Evolutionary conservation across 2,888 invertebrate species (phyloP).

Genomic region (Eulithis prunata): DNA sequence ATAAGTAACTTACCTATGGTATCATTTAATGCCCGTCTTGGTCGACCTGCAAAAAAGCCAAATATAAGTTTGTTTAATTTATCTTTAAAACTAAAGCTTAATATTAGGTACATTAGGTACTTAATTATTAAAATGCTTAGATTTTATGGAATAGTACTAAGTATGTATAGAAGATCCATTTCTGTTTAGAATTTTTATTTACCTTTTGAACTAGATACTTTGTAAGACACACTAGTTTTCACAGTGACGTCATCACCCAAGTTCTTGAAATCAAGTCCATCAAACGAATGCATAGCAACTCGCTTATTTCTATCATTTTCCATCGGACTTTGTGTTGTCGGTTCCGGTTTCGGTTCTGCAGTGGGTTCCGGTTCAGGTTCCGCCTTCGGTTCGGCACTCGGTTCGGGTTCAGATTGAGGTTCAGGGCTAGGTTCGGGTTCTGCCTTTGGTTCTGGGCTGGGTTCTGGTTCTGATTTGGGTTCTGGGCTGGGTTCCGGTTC

Average conservation of each 20-base stretch:
- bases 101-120: too few species aligned
- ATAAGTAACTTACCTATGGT: slow-evolving; percentile 53
- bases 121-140: too few species aligned
- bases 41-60: slow-evolving; percentile 50
- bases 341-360: slow-evolving; percentile 56
- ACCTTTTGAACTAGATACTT: slow-evolving; percentile 87
- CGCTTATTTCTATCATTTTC: slow-evolving; percentile 81
- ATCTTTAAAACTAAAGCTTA: not conserved
- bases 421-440: slow-evolving; percentile 58
- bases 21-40: slow-evolving; percentile 55
- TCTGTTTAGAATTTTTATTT: slow-evolving; percentile 1
- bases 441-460: slow-evolving; percentile 50
- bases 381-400: slow-evolving; percentile 43
- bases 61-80: not conserved
- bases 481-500: slow-evolving; percentile 51
- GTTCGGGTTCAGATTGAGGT: slow-evolving; percentile 50
- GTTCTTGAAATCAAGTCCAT: slow-evolving; percentile 76
- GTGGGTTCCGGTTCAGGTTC: slow-evolving; percentile 55
- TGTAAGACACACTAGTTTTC: slow-evolving; percentile 91
- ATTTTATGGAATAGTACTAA: too few species aligned
- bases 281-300: slow-evolving; percentile 79
- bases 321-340: slow-evolving; percentile 52
- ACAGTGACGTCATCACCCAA: slow-evolving; percentile 87
- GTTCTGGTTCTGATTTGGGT: slow-evolving; percentile 46
- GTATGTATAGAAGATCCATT: too few species aligned